Conservation (phyloP, 2,113 vertebrate species). For the Calonectris borealis region DNA sequence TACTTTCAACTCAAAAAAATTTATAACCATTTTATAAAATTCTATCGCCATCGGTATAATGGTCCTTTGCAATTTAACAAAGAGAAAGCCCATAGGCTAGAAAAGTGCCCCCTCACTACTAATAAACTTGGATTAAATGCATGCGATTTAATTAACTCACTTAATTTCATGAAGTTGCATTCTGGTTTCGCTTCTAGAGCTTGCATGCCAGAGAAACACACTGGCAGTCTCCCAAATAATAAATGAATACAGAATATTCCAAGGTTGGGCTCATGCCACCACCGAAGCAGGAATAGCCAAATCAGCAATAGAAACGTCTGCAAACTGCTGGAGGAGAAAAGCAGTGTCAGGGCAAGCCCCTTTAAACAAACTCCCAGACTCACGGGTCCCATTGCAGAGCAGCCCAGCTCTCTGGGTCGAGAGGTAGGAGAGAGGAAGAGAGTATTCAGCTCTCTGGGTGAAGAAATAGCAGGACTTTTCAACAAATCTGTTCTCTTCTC, state of each 20-base stretch:
- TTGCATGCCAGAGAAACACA: background rate
- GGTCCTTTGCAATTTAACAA: background rate
- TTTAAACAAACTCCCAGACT: background rate
- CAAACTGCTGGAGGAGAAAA: background rate
- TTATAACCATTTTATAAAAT: background rate
- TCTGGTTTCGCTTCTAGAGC: background rate
- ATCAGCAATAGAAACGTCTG: background rate
- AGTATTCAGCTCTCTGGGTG: background rate
- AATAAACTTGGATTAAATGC: conserved; percentile 19
- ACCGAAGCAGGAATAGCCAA: background rate
- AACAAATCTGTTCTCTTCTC: background rate
- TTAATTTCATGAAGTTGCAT: conserved; percentile 22
- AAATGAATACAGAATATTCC: conserved; percentile 19
- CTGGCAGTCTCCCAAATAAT: conserved; percentile 37
- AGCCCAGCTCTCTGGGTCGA: background rate
- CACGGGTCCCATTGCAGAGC: background rate
- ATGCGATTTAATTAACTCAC: conserved; percentile 3
- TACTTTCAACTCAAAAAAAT: background rate
- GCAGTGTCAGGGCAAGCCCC: background rate
- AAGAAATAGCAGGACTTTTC: background rate
- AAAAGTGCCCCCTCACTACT: background rate
- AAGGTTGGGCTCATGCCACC: background rate
- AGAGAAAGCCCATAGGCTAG: background rate
- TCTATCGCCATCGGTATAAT: background rate
- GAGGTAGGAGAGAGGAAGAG: background rate